Conservation (phyloP, 2,797 vertebrate species). For the Simalia tracyae region DNA sequence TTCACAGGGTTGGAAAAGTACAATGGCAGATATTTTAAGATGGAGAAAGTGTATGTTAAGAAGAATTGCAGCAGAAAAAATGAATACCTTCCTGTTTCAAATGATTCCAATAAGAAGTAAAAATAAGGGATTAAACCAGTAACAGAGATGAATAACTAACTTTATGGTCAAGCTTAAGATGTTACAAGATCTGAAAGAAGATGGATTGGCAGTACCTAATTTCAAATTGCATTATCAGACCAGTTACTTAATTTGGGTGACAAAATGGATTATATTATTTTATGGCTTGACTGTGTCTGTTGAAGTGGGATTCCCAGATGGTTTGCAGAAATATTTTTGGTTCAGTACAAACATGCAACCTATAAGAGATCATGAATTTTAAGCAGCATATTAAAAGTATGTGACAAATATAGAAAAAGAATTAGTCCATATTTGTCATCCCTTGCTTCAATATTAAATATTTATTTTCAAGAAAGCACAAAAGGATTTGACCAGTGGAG, state of each 20-base stretch:
- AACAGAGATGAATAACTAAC: neutral
- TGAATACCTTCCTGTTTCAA: neutral
- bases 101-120: neutral
- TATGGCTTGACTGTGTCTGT: neutral
- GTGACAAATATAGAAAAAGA: neutral
- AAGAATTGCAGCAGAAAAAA: neutral
- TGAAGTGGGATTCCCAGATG: neutral
- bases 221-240: neutral
- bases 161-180: neutral
- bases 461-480: neutral
- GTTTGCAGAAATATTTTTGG: neutral
- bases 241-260: neutral
- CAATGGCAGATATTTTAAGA: neutral
- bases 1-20: neutral
- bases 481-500: neutral
- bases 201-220: neutral
- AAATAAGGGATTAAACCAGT: neutral
- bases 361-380: neutral
- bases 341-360: neutral
- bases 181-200: neutral
- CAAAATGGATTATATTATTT: neutral
- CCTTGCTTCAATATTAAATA: neutral
- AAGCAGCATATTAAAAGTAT: neutral
- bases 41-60: neutral
- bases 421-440: neutral